These are phyloP conservation scores for Corythaeola cristata DNA, from an alignment of 2,113 vertebrate genomes.

Conservation along the genomic window DNA sequence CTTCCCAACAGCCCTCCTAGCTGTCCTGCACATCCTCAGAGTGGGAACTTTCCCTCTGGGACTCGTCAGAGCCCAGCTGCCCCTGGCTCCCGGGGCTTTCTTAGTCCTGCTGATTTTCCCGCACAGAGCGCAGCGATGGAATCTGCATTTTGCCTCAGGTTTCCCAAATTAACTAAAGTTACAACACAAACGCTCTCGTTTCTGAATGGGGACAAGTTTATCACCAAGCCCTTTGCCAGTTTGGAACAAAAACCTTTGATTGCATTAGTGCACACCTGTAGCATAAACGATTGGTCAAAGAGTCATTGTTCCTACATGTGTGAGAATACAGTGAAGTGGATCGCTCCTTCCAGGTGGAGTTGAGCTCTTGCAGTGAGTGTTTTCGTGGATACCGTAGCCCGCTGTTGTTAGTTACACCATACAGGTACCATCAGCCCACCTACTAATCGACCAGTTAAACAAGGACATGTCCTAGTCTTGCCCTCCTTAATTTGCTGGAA, in stretches of 20 bases:
- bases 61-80: background rate
- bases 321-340: background rate
- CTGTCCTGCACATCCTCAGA: background rate
- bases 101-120: background rate
- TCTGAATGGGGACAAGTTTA: background rate
- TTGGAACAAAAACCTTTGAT: constrained; percentile 22
- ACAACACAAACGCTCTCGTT: background rate
- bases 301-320: background rate
- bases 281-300: constrained; percentile 25
- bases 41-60: background rate
- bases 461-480: constrained; percentile 7
- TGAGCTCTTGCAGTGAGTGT: background rate
- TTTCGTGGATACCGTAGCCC: background rate
- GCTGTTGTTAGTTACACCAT: background rate
- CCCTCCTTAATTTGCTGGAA: constrained; percentile 63
- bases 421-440: background rate
- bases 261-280: background rate
- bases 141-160: constrained; percentile 20
- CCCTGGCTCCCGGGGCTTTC: background rate
- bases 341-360: background rate
- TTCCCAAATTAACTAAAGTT: background rate
- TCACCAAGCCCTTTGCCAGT: background rate
- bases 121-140: background rate
- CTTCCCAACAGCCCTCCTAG: background rate
- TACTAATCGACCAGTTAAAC: background rate